Evolutionary conservation across 1,140 invertebrate genomes (phyloP), one percentile per base, ranked within the genome.

Genomic region (Dendrolimus kikuchii): DNA sequence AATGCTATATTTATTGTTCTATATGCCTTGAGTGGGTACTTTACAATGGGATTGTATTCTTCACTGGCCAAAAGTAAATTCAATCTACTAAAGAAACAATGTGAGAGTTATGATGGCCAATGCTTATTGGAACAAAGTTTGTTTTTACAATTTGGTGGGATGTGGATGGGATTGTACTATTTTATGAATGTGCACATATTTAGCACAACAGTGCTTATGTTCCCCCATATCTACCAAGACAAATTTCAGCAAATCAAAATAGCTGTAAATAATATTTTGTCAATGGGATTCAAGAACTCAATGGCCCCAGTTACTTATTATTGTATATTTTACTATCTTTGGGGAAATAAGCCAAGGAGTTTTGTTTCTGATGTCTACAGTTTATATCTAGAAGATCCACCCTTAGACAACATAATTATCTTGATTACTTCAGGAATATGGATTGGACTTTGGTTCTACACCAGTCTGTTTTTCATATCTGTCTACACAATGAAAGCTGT

Each of bases 131-230:
- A 88, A 57, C 72, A 75, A 54, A 85, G 78, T 57, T 62, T 88
- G 38, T 93, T 92, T 64, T 62, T 94, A 9, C 79, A 93, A 7
- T 80, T 92, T 57, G 89, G 90, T 51, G 93, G 93, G 10, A 84
- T 92, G 43, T 92, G 90, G 88, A 91, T 90, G 54, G 93, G 93
- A 46, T 79, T 92, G 51, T 92, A 91, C 64, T 92, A 91, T 64
- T 93, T 93, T 60, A 61, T 90, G 0, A 90, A 88, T 61, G 77
- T 87, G 5, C 88, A 90, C 59, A 78, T 89, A 49, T 86, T 88
- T 38, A 74, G 81, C 6, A 85, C 89, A 48, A 88, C 89, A 42
- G 87, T 89, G 46, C 81, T 92, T 6, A 82, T 89, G 8, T 94
- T 94, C 70, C 90, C 92, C 8, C 89, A 92, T 7, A 89, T 93